These are phyloP conservation scores for Acheta domesticus DNA, from an alignment of 2,888 invertebrate genomes.

Conservation along the genomic window DNA sequence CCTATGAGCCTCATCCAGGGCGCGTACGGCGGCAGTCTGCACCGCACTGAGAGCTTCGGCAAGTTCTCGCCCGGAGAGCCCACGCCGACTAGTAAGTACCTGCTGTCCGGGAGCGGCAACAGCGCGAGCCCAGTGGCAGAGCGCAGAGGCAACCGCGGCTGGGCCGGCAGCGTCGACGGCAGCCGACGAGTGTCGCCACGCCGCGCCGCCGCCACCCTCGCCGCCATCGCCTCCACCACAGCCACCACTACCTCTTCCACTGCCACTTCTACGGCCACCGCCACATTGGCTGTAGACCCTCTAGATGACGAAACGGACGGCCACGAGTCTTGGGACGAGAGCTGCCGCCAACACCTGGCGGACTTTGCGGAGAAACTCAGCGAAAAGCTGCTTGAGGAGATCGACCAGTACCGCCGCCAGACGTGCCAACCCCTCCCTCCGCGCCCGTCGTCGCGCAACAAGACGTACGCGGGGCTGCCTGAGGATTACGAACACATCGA, in stretches of 20 bases:
- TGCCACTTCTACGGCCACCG: background rate
- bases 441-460: constrained; percentile 50
- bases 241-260: background rate
- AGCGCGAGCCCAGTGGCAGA: constrained; percentile 22
- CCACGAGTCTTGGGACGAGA: constrained; percentile 56
- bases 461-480: constrained; percentile 41
- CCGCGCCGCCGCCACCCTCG: constrained; percentile 19
- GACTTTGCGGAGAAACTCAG: constrained; percentile 80
- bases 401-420: constrained; percentile 54
- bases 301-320: constrained; percentile 26
- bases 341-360: constrained; percentile 66
- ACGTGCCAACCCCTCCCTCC: constrained; percentile 40
- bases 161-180: constrained; percentile 26
- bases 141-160: constrained; percentile 33
- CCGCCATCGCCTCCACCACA: background rate
- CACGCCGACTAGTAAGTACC: constrained; percentile 3
- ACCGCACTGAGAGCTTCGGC: constrained; percentile 30
- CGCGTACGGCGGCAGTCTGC: constrained; percentile 37
- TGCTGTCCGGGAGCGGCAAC: background rate
- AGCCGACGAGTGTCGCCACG: constrained; percentile 28
- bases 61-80: constrained; percentile 12
- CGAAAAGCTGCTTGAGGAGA: constrained; percentile 73
- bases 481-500: constrained; percentile 49
- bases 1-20: constrained; percentile 46
- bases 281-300: constrained; percentile 27